A percentile compares a stretch with the other conserved stretches of the same genome.
These are phyloP conservation scores for Chelonia mydas DNA, from an alignment of 2,797 vertebrate species.

Conservation along the genomic window DNA sequence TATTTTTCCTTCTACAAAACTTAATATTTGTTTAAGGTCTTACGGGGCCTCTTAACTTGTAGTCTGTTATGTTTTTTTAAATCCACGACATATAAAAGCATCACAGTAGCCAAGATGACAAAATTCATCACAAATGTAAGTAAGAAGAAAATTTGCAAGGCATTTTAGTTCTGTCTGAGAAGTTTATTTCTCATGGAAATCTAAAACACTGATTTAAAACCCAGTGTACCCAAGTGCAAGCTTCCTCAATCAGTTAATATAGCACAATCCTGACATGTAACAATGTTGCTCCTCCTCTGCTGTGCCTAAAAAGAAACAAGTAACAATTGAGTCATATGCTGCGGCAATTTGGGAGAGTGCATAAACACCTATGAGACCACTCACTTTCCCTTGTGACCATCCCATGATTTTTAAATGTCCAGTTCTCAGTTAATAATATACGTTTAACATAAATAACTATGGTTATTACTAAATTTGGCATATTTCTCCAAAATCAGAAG, in stretches of 20 bases:
- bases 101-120: not conserved
- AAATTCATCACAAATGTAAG: conserved; percentile 12
- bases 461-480: not conserved
- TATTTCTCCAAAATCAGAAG: not conserved
- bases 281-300: not conserved
- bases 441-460: not conserved
- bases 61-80: not conserved
- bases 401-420: not conserved
- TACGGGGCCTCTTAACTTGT: not conserved
- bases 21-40: not conserved
- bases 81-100: not conserved
- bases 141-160: not conserved
- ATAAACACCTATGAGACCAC: not conserved
- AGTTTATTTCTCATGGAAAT: not conserved
- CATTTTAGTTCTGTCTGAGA: not conserved
- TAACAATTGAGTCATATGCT: not conserved
- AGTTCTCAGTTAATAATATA: not conserved
- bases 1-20: not conserved
- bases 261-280: not conserved
- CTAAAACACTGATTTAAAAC: not conserved
- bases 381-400: not conserved
- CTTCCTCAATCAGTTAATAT: not conserved
- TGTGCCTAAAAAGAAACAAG: not conserved
- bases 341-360: not conserved
- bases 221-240: not conserved